These are phyloP conservation scores for Monomorium pharaonis DNA, from an alignment of 1,140 invertebrate genomes.

Conservation along the genomic window DNA sequence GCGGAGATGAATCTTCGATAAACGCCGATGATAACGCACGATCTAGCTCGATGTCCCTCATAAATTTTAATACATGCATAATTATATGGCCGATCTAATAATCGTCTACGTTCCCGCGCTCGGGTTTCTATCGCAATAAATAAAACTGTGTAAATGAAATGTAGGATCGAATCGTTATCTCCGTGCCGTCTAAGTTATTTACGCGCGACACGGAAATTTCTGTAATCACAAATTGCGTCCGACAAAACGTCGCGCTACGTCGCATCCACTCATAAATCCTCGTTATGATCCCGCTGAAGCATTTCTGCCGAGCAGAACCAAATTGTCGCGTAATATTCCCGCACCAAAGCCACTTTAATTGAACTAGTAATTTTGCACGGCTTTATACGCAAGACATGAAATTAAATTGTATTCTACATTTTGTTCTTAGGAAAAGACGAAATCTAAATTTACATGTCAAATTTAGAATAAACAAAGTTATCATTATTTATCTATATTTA, in stretches of 20 bases:
- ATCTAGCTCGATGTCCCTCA: conserved; percentile 41
- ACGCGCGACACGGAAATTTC: conserved; percentile 40
- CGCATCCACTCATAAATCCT: conserved; percentile 20
- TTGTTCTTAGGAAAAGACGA: neutral
- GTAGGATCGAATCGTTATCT: conserved; percentile 37
- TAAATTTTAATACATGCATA: conserved; percentile 57
- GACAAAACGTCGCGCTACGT: neutral
- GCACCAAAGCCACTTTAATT: neutral
- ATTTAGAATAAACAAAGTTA: neutral
- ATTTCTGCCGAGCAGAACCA: neutral
- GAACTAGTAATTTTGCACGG: neutral
- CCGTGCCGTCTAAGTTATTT: neutral
- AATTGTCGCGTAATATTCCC: conserved; percentile 15
- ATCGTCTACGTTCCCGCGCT: conserved; percentile 1
- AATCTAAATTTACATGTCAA: too few relatives aligned
- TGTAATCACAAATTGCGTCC: conserved; percentile 40
- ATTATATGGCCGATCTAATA: conserved; percentile 44
- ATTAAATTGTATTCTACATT: neutral
- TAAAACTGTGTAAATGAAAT: conserved; percentile 46
- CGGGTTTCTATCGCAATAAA: conserved; percentile 36
- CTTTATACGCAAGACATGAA: neutral
- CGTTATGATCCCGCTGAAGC: neutral
- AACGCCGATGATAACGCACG: conserved; percentile 43
- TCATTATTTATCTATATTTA: neutral
- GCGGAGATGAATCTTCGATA: conserved; percentile 52